Base-by-base conservation (phyloP, 1,140 invertebrate species). In the Dreissena rostriformis region DNA sequence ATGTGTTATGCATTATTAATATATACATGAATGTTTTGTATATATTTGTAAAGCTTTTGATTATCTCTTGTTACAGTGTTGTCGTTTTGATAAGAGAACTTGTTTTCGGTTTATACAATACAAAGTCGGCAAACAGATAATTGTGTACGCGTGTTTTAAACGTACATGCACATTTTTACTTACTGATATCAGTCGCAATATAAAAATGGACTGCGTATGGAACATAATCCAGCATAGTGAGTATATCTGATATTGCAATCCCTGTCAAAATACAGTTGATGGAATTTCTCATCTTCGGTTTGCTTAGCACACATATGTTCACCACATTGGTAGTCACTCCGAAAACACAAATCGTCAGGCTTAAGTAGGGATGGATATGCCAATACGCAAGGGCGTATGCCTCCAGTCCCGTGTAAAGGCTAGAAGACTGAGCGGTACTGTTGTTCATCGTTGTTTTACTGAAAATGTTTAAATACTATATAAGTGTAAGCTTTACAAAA, bases 231-330 rank as follows among this genome's bases (percentile, higher is more conserved):
- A 96, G 89, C 97, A 98, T 98, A 10, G 97, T 96, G 78, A 98
- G 94, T 92, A 97, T 96, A 91, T 98, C 97, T 6, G 96, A 96
- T 0, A 97, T 95, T 0, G 97, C 97, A 28, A 98, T 94, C 75
- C 96, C 95, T 74, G 97, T 98, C 5, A 98, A 94, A 39, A 98
- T 96, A 71, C 96, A 94, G 92, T 98, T 98, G 82, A 97, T 97
- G 0, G 97, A 96, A 0, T 96, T 95, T 4, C 96, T 95, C 95
- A 98, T 96, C 84, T 97, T 96, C 87, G 96, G 96, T 55, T 97
- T 94, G 0, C 97, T 98, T 39, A 99, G 93, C 0, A 99, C 97
- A 11, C 96, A 95, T 68, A 99, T 97, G 91, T 98, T 99, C 53
- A 98, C 93, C 19, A 97, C 94, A 91, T 99, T 99, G 17, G 97